A percentile compares a stretch with the other conserved stretches of the same genome.
Evolutionary conservation across 1,140 invertebrate species (phyloP).

Genomic region (Rhopalosiphum maidis): DNA sequence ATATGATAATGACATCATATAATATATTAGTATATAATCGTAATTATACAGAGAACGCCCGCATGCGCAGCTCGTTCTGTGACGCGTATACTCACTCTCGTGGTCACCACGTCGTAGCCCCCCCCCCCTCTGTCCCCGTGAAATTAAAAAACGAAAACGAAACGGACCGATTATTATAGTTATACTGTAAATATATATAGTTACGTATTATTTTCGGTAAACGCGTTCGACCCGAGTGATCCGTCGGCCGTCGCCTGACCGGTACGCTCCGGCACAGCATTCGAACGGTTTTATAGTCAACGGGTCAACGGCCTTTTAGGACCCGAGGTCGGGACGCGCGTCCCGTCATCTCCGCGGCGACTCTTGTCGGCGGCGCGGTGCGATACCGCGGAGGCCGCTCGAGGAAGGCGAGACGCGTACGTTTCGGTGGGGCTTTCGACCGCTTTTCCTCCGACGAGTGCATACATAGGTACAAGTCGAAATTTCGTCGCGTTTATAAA

Average conservation of each 20-base stretch:
- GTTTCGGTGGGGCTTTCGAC: background rate
- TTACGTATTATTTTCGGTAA: background rate
- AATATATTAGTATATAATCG: background rate
- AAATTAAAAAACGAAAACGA: background rate
- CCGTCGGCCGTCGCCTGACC: too few relatives aligned
- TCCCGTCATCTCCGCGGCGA: too few relatives aligned
- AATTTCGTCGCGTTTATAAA: background rate
- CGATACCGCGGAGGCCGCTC: background rate
- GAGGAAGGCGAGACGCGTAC: background rate
- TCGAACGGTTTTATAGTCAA: background rate
- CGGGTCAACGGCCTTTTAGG: background rate
- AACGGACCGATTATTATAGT: too few relatives aligned
- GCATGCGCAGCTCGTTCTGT: background rate
- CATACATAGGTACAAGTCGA: background rate
- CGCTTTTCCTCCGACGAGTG: background rate
- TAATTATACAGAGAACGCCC: background rate
- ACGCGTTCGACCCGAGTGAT: background rate
- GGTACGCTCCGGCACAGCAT: background rate
- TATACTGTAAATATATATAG: background rate
- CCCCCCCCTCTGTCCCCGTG: too few relatives aligned
- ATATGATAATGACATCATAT: background rate
- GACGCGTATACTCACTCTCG: background rate
- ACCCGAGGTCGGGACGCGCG: background rate
- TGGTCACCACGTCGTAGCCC: too few relatives aligned
- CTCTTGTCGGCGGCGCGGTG: too few relatives aligned